Base-by-base conservation (phyloP, 2,113 vertebrate genomes). In the Passer domesticus region DNA sequence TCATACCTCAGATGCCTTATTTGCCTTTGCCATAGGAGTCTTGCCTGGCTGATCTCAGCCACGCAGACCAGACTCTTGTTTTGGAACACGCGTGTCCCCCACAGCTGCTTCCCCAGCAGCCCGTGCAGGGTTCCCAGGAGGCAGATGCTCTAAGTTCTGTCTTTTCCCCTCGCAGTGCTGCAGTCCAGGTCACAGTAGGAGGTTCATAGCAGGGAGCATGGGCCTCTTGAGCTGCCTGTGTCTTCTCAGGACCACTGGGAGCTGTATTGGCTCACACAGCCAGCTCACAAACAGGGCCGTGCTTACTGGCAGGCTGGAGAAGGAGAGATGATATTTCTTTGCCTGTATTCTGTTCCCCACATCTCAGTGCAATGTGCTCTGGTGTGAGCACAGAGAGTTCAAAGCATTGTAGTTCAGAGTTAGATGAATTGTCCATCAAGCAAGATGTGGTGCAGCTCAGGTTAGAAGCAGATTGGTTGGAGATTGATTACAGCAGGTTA, bases 361-460 rank as follows among this genome's bases (percentile, higher is more conserved):
- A 4, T 60, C n/a, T 70, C 64, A 17, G 0, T 16, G 28, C 30
- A 30, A 44, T 5, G 28, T 27, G 24, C 27, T 5, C 35, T 50
- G 24, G 20, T 59, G 44, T 9, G 44, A 37, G 7, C 17, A 41
- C 15, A 3, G 18, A 37, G 31, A 9, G 6, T 50, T 58, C n/a
- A 49, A 13, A 52, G 74, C 78, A 85, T n/a, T 0, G 0, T 6
- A 41, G 56, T 24, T 81, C 5, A 23, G 46, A 46, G 60, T 7
- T 52, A 3, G 0, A 0, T 24, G 21, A 44, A 6, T 9, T 78
- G 66, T 56, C 50, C 10, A 7, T 53, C 4, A 2, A 30, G 52
- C 58, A 81, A 17, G 56, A 12, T 28, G 37, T 30, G 25, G 21
- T 55, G 58, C 60, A 56, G 41, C 17, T 63, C 43, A 11, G 2